Evolutionary conservation across 1,140 invertebrate genomes (phyloP), one percentile per base, ranked within the genome.

Genomic region (Drosophila parabipectinata): DNA sequence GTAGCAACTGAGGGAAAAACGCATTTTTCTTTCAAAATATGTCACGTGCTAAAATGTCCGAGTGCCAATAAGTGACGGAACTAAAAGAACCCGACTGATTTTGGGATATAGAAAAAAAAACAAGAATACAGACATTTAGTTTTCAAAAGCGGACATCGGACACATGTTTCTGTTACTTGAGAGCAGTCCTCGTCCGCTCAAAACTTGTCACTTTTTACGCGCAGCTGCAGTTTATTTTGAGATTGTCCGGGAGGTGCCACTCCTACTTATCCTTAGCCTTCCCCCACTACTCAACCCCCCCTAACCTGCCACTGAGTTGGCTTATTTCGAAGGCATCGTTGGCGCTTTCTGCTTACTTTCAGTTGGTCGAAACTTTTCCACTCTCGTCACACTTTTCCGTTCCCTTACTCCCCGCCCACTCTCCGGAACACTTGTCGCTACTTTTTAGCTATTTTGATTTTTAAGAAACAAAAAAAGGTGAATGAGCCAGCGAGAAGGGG

Each of bases 361-460:
- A 72, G 56, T 64, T 55, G 63, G 72, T 45, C 72, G 45, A 87
- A 85, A 85, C 64, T 87, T 85, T 87, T 77, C 51, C 60, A 54
- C 58, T 69, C 63, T 68, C 66, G 63, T 56, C 66, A 68, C 72
- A 60, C 80, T 63, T 81, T 71, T 34, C 34, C 39, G 18, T 10
- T 14, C 45, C 5, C 6, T 32, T 12, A 21, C 21, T 24, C 28
- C 45, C 61, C 44, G 26, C 21, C 10, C 56, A 45, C 44, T 66
- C 37, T 7, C 47, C 79, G 39, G 50, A 87, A 75, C 81, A 85
- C 82, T 85, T 85, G 82, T 85, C 82, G 82, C 82, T 88, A 87
- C 82, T 82, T 85, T 85, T 85, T 85, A 82, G 82, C 82, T 85
- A 85, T 85, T 85, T 85, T 85, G 82, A 85, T 85, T 87, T 85